phyloP scores from a whole-genome alignment of 1,140 invertebrate species.

The Octopus bimaculoides region DNA sequence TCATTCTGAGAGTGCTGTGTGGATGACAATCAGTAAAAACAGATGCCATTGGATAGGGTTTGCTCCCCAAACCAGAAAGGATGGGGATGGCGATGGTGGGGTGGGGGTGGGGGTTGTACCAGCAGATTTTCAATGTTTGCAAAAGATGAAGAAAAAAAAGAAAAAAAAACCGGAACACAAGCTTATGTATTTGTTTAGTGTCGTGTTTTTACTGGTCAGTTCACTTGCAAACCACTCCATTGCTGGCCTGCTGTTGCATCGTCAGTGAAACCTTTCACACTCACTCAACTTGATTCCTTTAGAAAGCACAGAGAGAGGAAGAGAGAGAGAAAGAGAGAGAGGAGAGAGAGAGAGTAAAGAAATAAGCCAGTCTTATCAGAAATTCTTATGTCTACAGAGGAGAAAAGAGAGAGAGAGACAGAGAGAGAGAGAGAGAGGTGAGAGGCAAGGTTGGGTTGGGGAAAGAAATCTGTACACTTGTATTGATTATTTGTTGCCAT shows the following conservation, averaged over 20 bases:
- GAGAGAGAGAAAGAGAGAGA: conserved; percentile 18
- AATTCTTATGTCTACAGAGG: background rate
- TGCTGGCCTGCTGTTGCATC: too few relatives aligned
- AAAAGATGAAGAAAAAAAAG: background rate
- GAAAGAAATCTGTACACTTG: too few relatives aligned
- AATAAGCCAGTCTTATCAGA: conserved; percentile 20
- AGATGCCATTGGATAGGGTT: background rate
- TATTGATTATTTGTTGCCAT: too few relatives aligned
- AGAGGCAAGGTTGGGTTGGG: background rate
- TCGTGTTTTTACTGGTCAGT: too few relatives aligned
- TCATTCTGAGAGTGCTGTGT: background rate
- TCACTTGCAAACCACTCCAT: too few relatives aligned
- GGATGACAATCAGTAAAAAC: background rate
- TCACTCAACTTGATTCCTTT: too few relatives aligned
- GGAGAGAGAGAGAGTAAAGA: conserved; percentile 27
- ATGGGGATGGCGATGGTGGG: background rate
- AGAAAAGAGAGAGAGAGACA: conserved; percentile 7
- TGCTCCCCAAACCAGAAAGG: background rate
- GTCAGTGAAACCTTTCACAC: too few relatives aligned
- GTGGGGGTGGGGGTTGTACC: background rate
- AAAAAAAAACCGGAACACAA: too few relatives aligned
- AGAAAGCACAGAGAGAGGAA: conserved; percentile 28
- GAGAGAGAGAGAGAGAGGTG: conserved; percentile 11
- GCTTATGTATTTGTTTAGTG: too few relatives aligned
- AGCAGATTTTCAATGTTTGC: background rate